phyloP scores from a whole-genome alignment of 2,113 vertebrate genomes.

The Chionodraco myersi region DNA sequence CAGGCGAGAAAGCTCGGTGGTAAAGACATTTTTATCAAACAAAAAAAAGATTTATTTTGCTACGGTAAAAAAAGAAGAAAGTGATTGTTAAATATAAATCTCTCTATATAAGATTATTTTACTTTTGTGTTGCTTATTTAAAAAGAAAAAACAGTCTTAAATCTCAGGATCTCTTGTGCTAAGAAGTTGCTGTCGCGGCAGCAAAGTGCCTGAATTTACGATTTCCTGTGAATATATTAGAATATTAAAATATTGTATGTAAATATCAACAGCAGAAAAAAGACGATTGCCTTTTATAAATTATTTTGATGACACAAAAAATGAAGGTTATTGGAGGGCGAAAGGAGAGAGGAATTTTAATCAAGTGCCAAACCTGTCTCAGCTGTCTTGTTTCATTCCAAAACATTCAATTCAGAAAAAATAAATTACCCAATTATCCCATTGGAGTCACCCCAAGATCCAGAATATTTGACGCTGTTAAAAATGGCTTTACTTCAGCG shows the following conservation, averaged over 20 bases:
- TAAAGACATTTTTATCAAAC: slow-evolving; percentile 68
- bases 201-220: slow-evolving; percentile 82
- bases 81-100: slow-evolving; percentile 86
- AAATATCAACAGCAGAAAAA: slow-evolving; percentile 80
- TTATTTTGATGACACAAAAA: slow-evolving; percentile 82
- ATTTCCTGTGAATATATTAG: slow-evolving; percentile 88
- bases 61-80: slow-evolving; percentile 82
- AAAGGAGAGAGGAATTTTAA: slow-evolving; percentile 45
- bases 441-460: too few species aligned
- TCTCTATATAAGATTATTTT: slow-evolving; percentile 88
- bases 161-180: slow-evolving; percentile 86
- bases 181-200: slow-evolving; percentile 78
- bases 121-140: slow-evolving; percentile 84
- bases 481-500: background rate
- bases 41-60: slow-evolving; percentile 86
- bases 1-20: slow-evolving; percentile 57
- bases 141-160: slow-evolving; percentile 82
- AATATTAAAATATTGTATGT: slow-evolving; percentile 86
- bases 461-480: background rate
- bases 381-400: slow-evolving; percentile 40
- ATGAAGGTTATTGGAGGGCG: slow-evolving; percentile 65
- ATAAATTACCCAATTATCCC: background rate
- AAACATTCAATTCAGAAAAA: background rate
- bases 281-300: slow-evolving; percentile 82
- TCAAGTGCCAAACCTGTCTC: slow-evolving; percentile 58